Evolutionary conservation across 2,888 invertebrate species (phyloP), one percentile per base, ranked within the genome.

Genomic region (Eupithecia subfuscata): DNA sequence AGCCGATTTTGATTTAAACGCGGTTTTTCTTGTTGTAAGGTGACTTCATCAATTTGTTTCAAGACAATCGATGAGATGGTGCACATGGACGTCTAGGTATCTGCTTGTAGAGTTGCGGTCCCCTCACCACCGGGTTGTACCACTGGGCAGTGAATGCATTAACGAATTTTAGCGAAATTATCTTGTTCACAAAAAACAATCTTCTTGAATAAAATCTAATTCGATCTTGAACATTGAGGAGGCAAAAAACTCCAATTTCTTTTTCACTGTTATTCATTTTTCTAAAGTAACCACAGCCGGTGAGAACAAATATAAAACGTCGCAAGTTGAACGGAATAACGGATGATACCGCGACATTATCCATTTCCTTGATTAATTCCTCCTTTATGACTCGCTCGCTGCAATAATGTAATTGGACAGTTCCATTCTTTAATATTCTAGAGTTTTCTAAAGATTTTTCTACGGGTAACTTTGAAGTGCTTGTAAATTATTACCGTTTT

Each of bases 341-440:
- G 74, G 75, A 64, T 76, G 76, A 67, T 78, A 76, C 70, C 70
- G 74, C 75, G 78, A 81, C 79, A 76, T 82, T 80, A 82, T 79
- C 81, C 79, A 85, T 85, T 84, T 84, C 78, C 84, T 82, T 84
- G 84, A 85, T 85, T 84, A 83, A 84, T 84, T 79, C 78, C 78
- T 78, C 75, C 73, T 82, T 78, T 79, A 79, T 80, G 78, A 81
- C 77, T 79, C 78, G 79, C 80, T 70, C 79, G 77, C 75, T 77
- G 75, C 73, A 69, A 74, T 82, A 76, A 82, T 80, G 80, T 82
- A 75, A 82, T 82, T 84, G 79, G 77, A 75, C 22, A 70, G 71
- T 72, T 76, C 69, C 56, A 75, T 81, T 71, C 70, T 76, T 74
- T 75, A 43, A 69, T 77, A 65, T 77, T 70, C 72, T 73, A 73